Percentiles rank a stretch among this genome's conserved stretches.
phyloP scores from a whole-genome alignment of 1,140 invertebrate genomes.

The Drosophila funebris region DNA sequence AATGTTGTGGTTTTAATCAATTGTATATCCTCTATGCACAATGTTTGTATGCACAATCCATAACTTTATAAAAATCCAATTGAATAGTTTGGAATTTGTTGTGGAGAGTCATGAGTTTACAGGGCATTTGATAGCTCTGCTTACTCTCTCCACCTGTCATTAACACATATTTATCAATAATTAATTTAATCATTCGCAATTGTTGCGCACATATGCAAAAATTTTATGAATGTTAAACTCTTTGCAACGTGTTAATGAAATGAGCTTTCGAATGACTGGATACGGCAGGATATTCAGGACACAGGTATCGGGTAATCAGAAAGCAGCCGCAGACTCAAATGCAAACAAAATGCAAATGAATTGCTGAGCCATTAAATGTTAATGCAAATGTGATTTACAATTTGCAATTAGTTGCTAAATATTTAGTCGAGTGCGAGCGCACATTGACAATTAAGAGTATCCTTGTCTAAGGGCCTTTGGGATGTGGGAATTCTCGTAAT shows the following conservation, averaged over 20 bases:
- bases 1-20: constrained; percentile 5
- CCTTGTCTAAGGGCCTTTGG: background rate
- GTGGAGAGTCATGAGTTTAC: background rate
- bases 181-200: constrained; percentile 34
- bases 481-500: constrained; percentile 4
- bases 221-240: constrained; percentile 36
- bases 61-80: background rate
- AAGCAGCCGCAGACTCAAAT: background rate
- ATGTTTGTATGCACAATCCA: too few species aligned
- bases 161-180: constrained; percentile 39
- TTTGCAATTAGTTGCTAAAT: constrained; percentile 51
- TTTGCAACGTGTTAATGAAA: constrained; percentile 52
- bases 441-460: background rate
- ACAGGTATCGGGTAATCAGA: background rate
- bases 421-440: background rate
- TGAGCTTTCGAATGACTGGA: background rate
- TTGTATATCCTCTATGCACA: background rate
- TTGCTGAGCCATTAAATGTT: constrained; percentile 18
- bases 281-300: background rate
- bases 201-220: constrained; percentile 24
- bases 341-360: constrained; percentile 23
- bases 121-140: background rate
- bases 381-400: constrained; percentile 54
- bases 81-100: too few species aligned
- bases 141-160: background rate